Evolutionary conservation across 2,888 invertebrate species (phyloP).

Genomic region (Sinohyriopsis cumingii): DNA sequence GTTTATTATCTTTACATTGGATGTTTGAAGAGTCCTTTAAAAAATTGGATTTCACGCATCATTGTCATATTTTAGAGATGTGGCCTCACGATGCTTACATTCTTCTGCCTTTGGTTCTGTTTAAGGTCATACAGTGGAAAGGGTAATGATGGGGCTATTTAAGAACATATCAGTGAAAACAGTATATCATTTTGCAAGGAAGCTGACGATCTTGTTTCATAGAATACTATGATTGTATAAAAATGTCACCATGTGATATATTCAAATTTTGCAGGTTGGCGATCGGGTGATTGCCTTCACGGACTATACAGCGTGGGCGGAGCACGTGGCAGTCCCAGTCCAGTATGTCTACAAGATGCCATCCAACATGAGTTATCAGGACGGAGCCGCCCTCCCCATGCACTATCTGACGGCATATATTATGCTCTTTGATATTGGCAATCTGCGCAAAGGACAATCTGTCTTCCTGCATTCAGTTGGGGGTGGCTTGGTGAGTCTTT

Average conservation of each 20-base stretch:
- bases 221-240: too few relatives aligned
- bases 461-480: conserved; percentile 89
- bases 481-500: conserved; percentile 84
- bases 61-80: too few relatives aligned
- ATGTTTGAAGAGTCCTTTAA: too few relatives aligned
- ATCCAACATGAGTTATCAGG: conserved; percentile 83
- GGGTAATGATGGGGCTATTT: too few relatives aligned
- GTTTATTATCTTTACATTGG: too few relatives aligned
- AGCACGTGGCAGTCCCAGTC: conserved; percentile 85
- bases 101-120: too few relatives aligned
- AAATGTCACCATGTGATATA: background rate
- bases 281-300: conserved; percentile 84
- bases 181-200: too few relatives aligned
- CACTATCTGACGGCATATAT: conserved; percentile 90
- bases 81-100: too few relatives aligned
- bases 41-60: too few relatives aligned
- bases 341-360: conserved; percentile 81
- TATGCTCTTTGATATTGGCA: conserved; percentile 87
- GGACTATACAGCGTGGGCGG: conserved; percentile 90
- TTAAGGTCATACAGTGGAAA: too few relatives aligned
- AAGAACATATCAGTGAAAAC: too few relatives aligned
- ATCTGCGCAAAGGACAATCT: conserved; percentile 84
- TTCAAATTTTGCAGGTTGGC: conserved; percentile 61
- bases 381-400: conserved; percentile 88
- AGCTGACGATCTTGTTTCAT: too few relatives aligned